Evolutionary conservation across 2,113 vertebrate species (phyloP), one percentile per base, ranked within the genome.

Genomic region (Ciconia maguari): DNA sequence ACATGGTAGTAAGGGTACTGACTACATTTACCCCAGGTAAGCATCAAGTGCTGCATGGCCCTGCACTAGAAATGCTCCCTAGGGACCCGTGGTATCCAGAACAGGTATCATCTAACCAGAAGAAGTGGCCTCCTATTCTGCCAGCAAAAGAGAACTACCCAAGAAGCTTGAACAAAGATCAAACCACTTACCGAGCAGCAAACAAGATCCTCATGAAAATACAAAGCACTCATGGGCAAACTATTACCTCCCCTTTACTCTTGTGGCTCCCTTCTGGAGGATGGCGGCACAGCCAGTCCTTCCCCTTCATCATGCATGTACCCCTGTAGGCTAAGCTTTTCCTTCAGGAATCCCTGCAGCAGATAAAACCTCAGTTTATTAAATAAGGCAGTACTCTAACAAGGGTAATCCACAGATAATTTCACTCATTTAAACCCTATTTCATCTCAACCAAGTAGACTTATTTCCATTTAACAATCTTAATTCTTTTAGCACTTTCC

Each of bases 401-500:
- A 94, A 88, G 80, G 74, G 88, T 87, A 85, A 96, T 87, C 89
- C 94, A 87, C 84, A 83, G 91, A 91, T 90, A 93, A 97, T 96
- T 92, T 93, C 82, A 57, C 92, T 97, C 93, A 95, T 94, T 96
- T 95, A 97, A 87, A 85, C 69, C 86, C 72, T 83, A 76, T 94
- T 97, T 96, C 95, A 96, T 94, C 94, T 96, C 95, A 62, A 93
- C 94, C 94, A 91, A 92, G 68, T 93, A 75, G 95, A 94, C 89
- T 96, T 95, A 83, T 83, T 95, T 96, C 95, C 94, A 95, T 79
- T 97, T 95, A 97, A 94, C 80, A 88, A 34, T 82, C 87, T 97
- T 93, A 97, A 97, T 97, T 97, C 96, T 96, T 97, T 97, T 75
- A 96, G 91, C 74, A 61, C 89, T 89, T 86, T 26, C 94, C 20